These are phyloP conservation scores for Aphis craccivora DNA, from an alignment of 1,140 invertebrate species.

Conservation along the genomic window DNA sequence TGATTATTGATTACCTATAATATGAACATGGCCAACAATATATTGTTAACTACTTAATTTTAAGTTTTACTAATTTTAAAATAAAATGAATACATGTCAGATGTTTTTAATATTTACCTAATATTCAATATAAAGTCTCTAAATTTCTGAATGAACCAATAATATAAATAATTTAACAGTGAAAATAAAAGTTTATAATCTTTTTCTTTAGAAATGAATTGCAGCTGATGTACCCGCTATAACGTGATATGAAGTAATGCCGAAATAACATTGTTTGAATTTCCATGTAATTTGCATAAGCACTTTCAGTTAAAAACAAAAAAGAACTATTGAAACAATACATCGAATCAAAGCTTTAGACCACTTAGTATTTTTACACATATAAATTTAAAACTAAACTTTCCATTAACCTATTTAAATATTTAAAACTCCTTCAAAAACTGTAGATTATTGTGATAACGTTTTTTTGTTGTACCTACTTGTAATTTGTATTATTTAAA, in stretches of 20 bases:
- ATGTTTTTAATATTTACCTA: not conserved
- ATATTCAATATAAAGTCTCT: not conserved
- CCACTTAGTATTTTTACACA: conserved; percentile 15
- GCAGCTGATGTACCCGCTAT: not conserved
- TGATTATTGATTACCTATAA: no score
- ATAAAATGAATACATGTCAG: not conserved
- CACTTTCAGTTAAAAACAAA: not conserved
- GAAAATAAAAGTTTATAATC: not conserved
- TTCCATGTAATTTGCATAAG: conserved; percentile 15
- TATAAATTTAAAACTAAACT: not conserved
- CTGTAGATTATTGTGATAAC: not conserved
- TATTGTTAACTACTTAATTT: no score
- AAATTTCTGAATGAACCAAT: not conserved
- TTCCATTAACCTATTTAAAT: not conserved
- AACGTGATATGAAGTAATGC: not conserved
- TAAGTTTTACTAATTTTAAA: not conserved
- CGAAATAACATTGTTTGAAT: not conserved
- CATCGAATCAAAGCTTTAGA: not conserved
- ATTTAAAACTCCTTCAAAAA: not conserved
- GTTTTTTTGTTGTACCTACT: not conserved
- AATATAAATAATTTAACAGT: not conserved
- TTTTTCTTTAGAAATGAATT: not conserved
- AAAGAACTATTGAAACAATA: not conserved
- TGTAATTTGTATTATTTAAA: not conserved
- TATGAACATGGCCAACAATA: not conserved